phyloP scores from a whole-genome alignment of 2,888 invertebrate species.

The Caenorhabditis sulstoni region DNA sequence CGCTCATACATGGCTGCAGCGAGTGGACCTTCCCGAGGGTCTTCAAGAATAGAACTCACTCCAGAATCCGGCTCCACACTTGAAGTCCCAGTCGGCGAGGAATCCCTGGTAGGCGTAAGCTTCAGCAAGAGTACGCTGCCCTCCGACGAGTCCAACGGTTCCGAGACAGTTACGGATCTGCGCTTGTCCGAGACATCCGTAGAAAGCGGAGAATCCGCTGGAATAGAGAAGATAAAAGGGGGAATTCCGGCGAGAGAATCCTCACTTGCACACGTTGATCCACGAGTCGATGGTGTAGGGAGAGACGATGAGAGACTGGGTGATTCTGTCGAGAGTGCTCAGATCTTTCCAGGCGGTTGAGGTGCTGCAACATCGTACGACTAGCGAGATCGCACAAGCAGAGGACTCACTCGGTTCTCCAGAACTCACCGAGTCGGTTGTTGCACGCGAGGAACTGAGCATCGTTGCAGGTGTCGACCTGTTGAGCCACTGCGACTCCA shows the following conservation, averaged over 20 bases:
- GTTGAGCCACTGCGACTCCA: slow-evolving; percentile 25
- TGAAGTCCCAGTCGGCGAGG: slow-evolving; percentile 67
- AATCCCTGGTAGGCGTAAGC: slow-evolving; percentile 63
- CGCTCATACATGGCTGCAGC: slow-evolving; percentile 63
- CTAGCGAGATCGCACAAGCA: too few relatives aligned
- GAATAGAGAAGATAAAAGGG: slow-evolving; percentile 11
- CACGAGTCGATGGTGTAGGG: slow-evolving; percentile 62
- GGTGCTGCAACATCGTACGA: slow-evolving; percentile 19
- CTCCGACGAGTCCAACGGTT: slow-evolving; percentile 62
- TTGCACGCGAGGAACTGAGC: slow-evolving; percentile 54
- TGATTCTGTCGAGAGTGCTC: slow-evolving; percentile 42
- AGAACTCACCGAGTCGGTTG: slow-evolving; percentile 45
- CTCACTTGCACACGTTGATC: slow-evolving; percentile 66
- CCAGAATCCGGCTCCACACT: slow-evolving; percentile 68
- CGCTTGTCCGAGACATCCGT: slow-evolving; percentile 62
- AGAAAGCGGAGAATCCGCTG: slow-evolving; percentile 65
- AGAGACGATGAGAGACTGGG: slow-evolving; percentile 53
- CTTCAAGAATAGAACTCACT: slow-evolving; percentile 23
- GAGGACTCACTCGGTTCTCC: slow-evolving; percentile 59
- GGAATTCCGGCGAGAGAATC: neutral
- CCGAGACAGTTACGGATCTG: slow-evolving; percentile 67
- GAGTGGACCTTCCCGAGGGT: neutral
- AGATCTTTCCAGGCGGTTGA: slow-evolving; percentile 56
- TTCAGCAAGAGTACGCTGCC: slow-evolving; percentile 28
- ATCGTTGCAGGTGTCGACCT: slow-evolving; percentile 58